Conservation (phyloP, 2,113 vertebrate genomes). For the Solea solea region DNA sequence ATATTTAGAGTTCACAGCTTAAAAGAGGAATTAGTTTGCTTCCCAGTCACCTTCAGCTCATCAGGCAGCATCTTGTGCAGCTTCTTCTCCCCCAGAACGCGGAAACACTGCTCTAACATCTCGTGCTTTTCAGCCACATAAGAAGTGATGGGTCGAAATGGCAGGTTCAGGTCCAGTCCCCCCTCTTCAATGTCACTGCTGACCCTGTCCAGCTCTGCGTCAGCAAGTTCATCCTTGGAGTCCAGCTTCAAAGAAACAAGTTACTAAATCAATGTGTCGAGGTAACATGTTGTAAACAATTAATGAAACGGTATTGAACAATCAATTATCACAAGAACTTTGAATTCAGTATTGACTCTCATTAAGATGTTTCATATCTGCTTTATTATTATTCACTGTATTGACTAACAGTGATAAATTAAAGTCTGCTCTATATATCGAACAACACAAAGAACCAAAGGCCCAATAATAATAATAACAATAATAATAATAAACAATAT, state of each 20-base stretch:
- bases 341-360: too few species aligned
- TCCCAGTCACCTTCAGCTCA: constrained; percentile 87
- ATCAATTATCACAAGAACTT: too few species aligned
- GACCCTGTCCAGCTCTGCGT: constrained; percentile 81
- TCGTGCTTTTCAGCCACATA: constrained; percentile 88
- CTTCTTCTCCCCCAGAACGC: constrained; percentile 92
- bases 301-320: too few species aligned
- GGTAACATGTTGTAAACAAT: too few species aligned
- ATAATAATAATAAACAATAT: too few species aligned
- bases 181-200: constrained; percentile 96
- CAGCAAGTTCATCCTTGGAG: constrained; percentile 77
- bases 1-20: not conserved
- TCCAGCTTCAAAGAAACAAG: constrained; percentile 73
- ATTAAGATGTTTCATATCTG: too few species aligned
- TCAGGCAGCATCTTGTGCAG: constrained; percentile 95
- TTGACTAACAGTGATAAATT: too few species aligned
- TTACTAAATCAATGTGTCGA: not conserved
- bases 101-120: constrained; percentile 95
- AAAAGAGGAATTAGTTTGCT: not conserved
- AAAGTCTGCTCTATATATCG: too few species aligned
- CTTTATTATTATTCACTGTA: too few species aligned
- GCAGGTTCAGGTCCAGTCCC: constrained; percentile 89
- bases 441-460: too few species aligned
- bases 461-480: too few species aligned
- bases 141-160: constrained; percentile 91